Evolutionary conservation across 2,797 vertebrate species (phyloP), one percentile per base, ranked within the genome.

Genomic region (Philypnodon macrostomus): DNA sequence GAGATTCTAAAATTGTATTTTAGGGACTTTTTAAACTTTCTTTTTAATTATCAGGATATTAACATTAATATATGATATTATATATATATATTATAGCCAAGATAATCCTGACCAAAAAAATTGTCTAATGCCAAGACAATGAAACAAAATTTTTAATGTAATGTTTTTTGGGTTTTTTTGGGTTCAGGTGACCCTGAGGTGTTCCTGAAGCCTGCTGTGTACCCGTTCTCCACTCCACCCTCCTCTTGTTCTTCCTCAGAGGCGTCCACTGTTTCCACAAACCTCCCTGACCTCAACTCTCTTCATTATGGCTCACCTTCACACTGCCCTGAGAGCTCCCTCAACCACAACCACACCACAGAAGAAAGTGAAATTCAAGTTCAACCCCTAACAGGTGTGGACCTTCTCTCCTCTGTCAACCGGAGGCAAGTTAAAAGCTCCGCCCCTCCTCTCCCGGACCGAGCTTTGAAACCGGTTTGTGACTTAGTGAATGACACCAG

Each of bases 371-470:
- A 88, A 42, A 83, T 78, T 48, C 90, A 51, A 61, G 90, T 88
- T 67, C 91, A 86, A 67, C 89, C 88, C 6, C 75, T 98, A 39
- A 89, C 91, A 1, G 92, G 88, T 3, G 92, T 95, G 24, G 96
- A 98, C 87, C 93, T 98, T 3, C 82, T 98, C 48, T 97, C 94
- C 21, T 93, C 91, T 9, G 94, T 97, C 63, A 93, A 94, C 57
- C 81, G 74, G 6, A 46, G 90, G 42, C 78, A 89, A 4, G 63
- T 67, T 32, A 88, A 88, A 59, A 90, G 83, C 76, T 75, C 57
- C 1, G 84, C 86, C 21, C 81, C 88, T 52, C 88, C 85, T 1
- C 89, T 81, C 63, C 80, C 89, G 1, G 89, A 92, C 34, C 79
- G 90, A 40, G 89, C 90, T 16, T 81, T 90, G 72, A 84, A 94